A percentile compares a stretch with the other conserved stretches of the same genome.
Evolutionary conservation across 2,888 invertebrate genomes (phyloP).

Genomic region (Arge pagana): DNA sequence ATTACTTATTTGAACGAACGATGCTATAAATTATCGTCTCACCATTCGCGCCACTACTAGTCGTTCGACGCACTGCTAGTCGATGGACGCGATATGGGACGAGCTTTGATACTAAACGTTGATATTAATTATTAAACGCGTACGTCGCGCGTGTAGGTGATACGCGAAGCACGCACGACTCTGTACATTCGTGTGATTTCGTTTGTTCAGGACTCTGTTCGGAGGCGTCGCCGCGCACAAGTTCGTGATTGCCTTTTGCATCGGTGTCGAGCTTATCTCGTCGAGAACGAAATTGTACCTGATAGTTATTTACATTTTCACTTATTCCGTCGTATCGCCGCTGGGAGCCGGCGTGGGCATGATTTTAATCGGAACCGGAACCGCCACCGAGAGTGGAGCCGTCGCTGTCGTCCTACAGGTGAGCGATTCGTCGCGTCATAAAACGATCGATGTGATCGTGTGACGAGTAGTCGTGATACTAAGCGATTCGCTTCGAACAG

Average conservation of each 20-base stretch:
- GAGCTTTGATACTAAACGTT: no score
- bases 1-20: constrained; percentile 14
- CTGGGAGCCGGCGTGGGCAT: constrained; percentile 79
- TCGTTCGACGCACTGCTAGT: no score
- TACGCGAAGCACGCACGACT: no score
- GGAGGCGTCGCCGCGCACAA: constrained; percentile 85
- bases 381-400: constrained; percentile 65
- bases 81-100: no score
- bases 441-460: no score
- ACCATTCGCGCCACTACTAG: background rate
- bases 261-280: constrained; percentile 81
- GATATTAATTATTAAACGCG: no score
- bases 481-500: no score
- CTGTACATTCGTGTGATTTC: no score
- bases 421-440: constrained; percentile 2
- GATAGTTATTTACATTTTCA: constrained; percentile 70
- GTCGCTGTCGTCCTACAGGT: constrained; percentile 56
- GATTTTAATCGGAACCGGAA: constrained; percentile 65
- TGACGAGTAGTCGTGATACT: no score
- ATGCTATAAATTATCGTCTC: background rate
- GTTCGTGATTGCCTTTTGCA: constrained; percentile 85
- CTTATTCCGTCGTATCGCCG: constrained; percentile 81
- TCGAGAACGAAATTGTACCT: constrained; percentile 69
- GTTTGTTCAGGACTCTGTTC: constrained; percentile 79
- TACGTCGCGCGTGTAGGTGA: no score